Evolutionary conservation across 2,113 vertebrate species (phyloP).

Genomic region (Ceratotherium simum): DNA sequence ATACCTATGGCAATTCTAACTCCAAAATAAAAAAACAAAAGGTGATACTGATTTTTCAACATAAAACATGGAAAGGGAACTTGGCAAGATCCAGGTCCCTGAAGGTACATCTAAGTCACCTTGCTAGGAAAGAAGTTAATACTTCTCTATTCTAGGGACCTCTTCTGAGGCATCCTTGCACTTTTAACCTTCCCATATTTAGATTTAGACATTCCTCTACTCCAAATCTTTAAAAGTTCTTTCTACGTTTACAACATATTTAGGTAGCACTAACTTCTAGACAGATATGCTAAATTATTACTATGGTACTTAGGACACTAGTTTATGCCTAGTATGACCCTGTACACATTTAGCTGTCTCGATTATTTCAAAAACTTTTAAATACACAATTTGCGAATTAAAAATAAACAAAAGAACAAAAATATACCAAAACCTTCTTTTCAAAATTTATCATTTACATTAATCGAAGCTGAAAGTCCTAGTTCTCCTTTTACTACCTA

Average conservation of each 20-base stretch:
- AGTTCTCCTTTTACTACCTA: conserved; percentile 48
- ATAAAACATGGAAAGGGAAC: neutral
- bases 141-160: neutral
- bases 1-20: neutral
- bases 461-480: neutral
- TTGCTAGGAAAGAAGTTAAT: neutral
- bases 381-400: neutral
- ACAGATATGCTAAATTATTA: conserved; percentile 14
- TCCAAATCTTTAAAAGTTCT: neutral
- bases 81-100: neutral
- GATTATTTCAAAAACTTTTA: neutral
- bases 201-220: neutral
- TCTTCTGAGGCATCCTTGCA: neutral
- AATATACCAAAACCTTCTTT: neutral
- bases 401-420: conserved; percentile 15
- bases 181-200: neutral
- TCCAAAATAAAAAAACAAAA: neutral
- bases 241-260: neutral
- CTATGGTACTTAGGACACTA: neutral
- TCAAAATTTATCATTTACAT: neutral
- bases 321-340: neutral
- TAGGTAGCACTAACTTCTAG: neutral
- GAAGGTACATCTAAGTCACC: neutral
- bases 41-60: neutral
- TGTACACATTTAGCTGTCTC: neutral